Conservation (phyloP, 64 coral and sea anemone genomes). For the Catalaphyllia jardinei region DNA sequence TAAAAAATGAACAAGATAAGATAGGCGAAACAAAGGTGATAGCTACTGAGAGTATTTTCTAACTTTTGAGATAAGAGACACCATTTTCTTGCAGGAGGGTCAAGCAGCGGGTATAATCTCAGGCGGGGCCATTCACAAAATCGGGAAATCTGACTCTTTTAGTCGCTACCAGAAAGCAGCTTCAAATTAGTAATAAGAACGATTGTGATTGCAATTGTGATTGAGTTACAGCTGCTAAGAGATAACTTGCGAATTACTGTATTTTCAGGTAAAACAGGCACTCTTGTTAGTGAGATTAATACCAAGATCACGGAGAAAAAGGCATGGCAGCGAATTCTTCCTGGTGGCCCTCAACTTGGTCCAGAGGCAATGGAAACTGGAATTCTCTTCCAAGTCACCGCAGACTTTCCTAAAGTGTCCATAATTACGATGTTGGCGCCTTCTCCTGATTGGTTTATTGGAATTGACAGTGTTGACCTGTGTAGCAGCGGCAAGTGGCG, state of each 20-base stretch:
- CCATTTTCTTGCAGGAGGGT: too few species aligned
- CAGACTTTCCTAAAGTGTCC: neutral
- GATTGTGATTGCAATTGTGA: accelerated
- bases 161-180: too few species aligned
- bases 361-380: neutral
- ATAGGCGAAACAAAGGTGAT: too few species aligned
- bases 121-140: too few species aligned
- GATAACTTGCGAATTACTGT: neutral
- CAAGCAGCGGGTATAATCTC: too few species aligned
- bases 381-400: neutral
- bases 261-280: neutral
- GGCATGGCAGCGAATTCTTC: neutral
- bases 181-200: too few species aligned
- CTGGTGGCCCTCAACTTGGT: neutral
- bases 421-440: neutral
- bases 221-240: too few species aligned
- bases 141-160: too few species aligned
- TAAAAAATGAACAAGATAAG: too few species aligned
- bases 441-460: neutral
- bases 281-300: neutral
- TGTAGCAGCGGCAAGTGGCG: neutral
- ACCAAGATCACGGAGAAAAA: neutral
- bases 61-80: too few species aligned
- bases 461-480: neutral
- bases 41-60: too few species aligned